These are phyloP conservation scores for Nebria brevicollis DNA, from an alignment of 2,888 invertebrate genomes.

Conservation along the genomic window DNA sequence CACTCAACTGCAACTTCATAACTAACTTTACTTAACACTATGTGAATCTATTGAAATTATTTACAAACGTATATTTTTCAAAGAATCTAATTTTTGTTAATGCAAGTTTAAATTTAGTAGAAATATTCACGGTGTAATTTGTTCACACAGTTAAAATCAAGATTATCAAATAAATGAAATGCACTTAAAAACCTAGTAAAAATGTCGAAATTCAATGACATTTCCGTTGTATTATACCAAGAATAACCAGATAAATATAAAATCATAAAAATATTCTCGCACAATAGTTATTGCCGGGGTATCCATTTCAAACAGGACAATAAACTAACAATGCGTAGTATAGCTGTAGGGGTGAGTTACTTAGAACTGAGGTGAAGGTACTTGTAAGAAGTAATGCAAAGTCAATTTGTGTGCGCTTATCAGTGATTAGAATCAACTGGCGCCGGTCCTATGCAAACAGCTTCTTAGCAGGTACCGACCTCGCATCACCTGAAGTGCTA, in stretches of 20 bases:
- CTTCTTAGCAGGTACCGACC: constrained; percentile 10
- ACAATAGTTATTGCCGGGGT: neutral
- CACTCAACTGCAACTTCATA: too few species aligned
- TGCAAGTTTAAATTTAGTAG: neutral
- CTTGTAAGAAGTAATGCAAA: constrained; percentile 27
- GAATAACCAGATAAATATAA: neutral
- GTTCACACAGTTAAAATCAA: neutral
- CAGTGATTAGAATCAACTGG: constrained; percentile 42
- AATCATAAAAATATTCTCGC: neutral
- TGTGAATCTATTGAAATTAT: too few species aligned
- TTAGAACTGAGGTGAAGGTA: neutral
- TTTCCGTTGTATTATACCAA: neutral
- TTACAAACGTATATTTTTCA: too few species aligned
- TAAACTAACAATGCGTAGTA: neutral
- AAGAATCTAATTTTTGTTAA: too few species aligned
- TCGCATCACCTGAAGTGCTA: constrained; percentile 16
- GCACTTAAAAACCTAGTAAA: neutral
- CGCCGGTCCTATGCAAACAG: constrained; percentile 27
- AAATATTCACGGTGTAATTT: neutral
- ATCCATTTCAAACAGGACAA: neutral
- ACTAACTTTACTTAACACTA: too few species aligned
- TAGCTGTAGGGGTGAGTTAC: neutral
- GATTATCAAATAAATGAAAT: neutral
- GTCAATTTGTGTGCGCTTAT: constrained; percentile 41
- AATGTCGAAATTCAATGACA: neutral